These are phyloP conservation scores for Hippocampus comes DNA, from an alignment of 2,113 vertebrate genomes.

Conservation along the genomic window DNA sequence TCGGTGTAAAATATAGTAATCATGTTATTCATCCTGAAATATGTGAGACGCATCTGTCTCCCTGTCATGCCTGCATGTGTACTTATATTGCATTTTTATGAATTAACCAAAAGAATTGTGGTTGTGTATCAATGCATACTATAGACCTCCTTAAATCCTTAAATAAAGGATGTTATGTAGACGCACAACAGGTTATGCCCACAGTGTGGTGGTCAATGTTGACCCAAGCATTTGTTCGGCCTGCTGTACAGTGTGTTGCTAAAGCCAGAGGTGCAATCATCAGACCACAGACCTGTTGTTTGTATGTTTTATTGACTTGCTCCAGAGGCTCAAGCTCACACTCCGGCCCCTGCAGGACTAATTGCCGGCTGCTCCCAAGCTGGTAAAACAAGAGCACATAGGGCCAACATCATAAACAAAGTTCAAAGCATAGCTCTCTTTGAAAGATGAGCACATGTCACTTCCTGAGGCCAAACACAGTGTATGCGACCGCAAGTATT, in stretches of 20 bases:
- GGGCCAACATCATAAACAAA: slow-evolving; percentile 45
- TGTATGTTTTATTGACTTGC: slow-evolving; percentile 65
- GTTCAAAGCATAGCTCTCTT: slow-evolving; percentile 49
- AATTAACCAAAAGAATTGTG: no score
- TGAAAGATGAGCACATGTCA: slow-evolving; percentile 52
- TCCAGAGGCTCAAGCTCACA: slow-evolving; percentile 47
- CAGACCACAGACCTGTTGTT: slow-evolving; percentile 53
- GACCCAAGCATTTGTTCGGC: slow-evolving; percentile 47
- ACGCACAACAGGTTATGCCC: slow-evolving; percentile 9
- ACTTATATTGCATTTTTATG: no score
- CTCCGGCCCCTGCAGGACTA: slow-evolving; percentile 35
- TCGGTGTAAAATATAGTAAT: no score
- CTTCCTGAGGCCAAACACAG: slow-evolving; percentile 55
- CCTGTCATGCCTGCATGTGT: no score
- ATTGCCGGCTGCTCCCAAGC: slow-evolving; percentile 38
- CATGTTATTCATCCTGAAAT: no score
- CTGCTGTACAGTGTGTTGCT: slow-evolving; percentile 22
- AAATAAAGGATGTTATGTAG: not conserved
- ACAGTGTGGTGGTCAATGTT: slow-evolving; percentile 32
- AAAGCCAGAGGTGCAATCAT: slow-evolving; percentile 47
- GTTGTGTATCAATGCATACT: not conserved
- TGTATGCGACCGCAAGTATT: slow-evolving; percentile 49
- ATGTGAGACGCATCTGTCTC: no score
- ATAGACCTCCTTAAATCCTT: not conserved
- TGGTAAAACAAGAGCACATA: slow-evolving; percentile 31